Base-by-base conservation (phyloP, 2,888 invertebrate genomes). In the Thyatira batis region DNA sequence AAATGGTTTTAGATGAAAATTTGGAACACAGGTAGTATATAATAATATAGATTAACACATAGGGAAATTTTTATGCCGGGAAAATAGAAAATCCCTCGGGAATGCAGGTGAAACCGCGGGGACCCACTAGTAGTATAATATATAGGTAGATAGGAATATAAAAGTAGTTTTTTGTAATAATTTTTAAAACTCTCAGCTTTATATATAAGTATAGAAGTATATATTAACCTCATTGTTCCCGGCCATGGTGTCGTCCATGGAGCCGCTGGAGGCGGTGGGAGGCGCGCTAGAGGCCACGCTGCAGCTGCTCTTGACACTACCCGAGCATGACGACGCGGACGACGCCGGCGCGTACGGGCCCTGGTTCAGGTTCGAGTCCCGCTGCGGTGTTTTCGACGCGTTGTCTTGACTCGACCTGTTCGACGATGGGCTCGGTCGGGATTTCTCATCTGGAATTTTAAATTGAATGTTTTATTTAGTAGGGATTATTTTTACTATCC, bases 341-440 rank as follows among this genome's bases (percentile, higher is more conserved):
- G 85, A 81, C 0, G 82, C 62, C 0, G 90, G 90, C 49, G 91
- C 90, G 75, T 91, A 91, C 0, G 92, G 92, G 0, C 92, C 91
- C 55, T 89, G 89, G 62, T 71, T 84, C 45, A 86, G 63, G 52
- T 64, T 69, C 43, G 73, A 60, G 11, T 89, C 89, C 43, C 92
- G 73, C 58, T 88, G 89, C 0, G 92, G 92, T 0, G 92, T 90
- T 69, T 92, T 92, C 0, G 89, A 89, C 13, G 87, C 83, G 57
- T 81, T 77, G 65, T 90, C 92, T 65, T 92, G 92, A 78, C 87
- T 89, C 52, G 91, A 87, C 54, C 92, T 74, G 63, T 88, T 90
- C 20, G 92, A 92, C 17, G 87, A 87, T 3, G 92, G 92, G 58
- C 92, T 92, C n/a, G 92, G 92, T 30, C 92, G 73, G 50, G 92